A percentile compares a stretch with the other conserved stretches of the same genome.
These are phyloP conservation scores for Pyrocephalus nanus DNA, from an alignment of 2,797 vertebrate species.

Conservation along the genomic window DNA sequence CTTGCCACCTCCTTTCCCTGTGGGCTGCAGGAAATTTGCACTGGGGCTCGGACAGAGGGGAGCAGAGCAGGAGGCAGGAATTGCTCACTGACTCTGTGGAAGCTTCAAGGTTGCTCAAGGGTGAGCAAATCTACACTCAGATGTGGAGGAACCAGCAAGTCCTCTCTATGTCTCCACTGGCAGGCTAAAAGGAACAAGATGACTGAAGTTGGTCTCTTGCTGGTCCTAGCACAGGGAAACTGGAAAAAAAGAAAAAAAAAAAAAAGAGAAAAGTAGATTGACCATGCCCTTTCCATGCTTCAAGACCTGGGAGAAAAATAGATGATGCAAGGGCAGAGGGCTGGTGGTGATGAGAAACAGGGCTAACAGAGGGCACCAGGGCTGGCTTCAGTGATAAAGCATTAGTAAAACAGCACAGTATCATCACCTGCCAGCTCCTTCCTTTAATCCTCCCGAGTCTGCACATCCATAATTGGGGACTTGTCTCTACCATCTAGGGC, in stretches of 20 bases:
- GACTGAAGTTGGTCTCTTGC: rapidly evolving
- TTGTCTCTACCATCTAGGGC: conserved; percentile 14
- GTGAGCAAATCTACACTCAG: not conserved
- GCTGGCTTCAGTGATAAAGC: not conserved
- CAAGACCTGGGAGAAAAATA: not conserved
- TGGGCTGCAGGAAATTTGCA: not conserved
- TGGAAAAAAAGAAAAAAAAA: not conserved
- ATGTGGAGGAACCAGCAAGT: not conserved
- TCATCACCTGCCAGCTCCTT: not conserved
- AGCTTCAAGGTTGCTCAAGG: not conserved
- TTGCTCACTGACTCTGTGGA: not conserved
- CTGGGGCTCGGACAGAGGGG: not conserved
- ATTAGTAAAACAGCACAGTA: not conserved
- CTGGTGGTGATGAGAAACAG: not conserved
- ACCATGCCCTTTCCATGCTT: not conserved
- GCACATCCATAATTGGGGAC: not conserved
- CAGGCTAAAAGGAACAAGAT: not conserved
- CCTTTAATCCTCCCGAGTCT: conserved; percentile 15
- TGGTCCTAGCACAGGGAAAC: not conserved
- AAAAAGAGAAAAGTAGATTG: rapidly evolving
- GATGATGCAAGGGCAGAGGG: not conserved
- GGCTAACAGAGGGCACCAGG: not conserved
- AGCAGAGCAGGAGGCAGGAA: not conserved
- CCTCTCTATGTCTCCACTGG: not conserved
- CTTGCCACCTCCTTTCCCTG: not conserved